A percentile compares a stretch with the other conserved stretches of the same genome.
Evolutionary conservation across 2,888 invertebrate species (phyloP).

Genomic region (Amaurobius ferox): DNA sequence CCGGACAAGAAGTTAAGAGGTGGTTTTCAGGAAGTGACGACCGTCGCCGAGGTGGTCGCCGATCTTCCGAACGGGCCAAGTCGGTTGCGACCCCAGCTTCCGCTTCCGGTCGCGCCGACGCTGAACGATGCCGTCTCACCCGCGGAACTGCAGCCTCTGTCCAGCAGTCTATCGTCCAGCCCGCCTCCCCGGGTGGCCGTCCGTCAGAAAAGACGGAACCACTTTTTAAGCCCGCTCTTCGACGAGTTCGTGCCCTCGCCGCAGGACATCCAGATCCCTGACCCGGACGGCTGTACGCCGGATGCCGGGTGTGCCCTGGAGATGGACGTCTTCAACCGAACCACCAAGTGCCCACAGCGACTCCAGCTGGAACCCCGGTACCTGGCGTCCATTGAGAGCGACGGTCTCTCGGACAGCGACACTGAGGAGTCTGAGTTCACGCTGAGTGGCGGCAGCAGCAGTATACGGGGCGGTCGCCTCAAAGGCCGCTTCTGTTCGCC

Average conservation of each 20-base stretch:
- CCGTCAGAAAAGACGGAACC: conserved; percentile 30
- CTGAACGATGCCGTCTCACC: conserved; percentile 23
- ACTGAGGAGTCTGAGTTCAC: conserved; percentile 51
- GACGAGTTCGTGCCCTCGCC: conserved; percentile 74
- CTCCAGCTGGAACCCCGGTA: conserved; percentile 72
- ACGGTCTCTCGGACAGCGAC: conserved; percentile 72
- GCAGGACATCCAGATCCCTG: conserved; percentile 74
- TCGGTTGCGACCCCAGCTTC: conserved; percentile 22
- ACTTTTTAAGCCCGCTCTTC: conserved; percentile 67
- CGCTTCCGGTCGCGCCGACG: conserved; percentile 34
- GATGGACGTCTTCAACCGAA: conserved; percentile 67
- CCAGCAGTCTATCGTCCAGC: conserved; percentile 13
- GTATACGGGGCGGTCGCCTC: conserved; percentile 14
- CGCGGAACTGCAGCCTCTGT: conserved; percentile 19
- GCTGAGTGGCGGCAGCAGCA: background rate
- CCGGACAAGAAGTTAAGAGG: conserved; percentile 29
- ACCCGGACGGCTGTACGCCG: conserved; percentile 74
- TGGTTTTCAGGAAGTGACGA: conserved; percentile 43
- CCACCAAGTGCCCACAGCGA: conserved; percentile 66
- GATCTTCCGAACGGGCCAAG: conserved; percentile 38
- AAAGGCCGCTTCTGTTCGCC: conserved; percentile 61
- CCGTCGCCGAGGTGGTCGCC: conserved; percentile 47
- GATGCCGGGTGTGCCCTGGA: conserved; percentile 65
- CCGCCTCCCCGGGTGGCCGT: conserved; percentile 34
- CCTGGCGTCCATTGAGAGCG: conserved; percentile 75